These are phyloP conservation scores for Lydus trimaculatus DNA, from an alignment of 2,888 invertebrate genomes.

Conservation along the genomic window DNA sequence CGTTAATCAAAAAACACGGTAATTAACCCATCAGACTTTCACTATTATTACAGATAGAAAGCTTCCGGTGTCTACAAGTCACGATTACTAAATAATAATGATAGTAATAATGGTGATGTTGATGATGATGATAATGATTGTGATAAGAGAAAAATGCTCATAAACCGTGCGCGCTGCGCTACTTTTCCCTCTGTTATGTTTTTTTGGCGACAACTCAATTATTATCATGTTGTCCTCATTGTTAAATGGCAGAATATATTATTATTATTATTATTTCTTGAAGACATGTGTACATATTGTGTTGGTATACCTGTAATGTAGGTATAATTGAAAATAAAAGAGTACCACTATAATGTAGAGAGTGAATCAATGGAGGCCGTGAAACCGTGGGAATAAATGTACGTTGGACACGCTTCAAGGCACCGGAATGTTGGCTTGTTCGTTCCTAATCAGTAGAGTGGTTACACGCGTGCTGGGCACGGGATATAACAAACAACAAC, in stretches of 20 bases:
- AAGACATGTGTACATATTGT: too few species aligned
- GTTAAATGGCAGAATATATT: neutral
- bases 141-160: neutral
- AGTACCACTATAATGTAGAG: neutral
- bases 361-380: conserved; percentile 33
- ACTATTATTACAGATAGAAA: conserved; percentile 44
- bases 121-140: neutral
- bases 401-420: conserved; percentile 56
- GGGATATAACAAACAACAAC: conserved; percentile 37
- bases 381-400: conserved; percentile 54
- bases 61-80: conserved; percentile 44
- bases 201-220: neutral
- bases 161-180: neutral
- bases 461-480: conserved; percentile 55
- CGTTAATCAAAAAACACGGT: conserved; percentile 16
- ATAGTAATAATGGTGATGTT: neutral
- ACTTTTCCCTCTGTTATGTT: neutral
- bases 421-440: conserved; percentile 51
- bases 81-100: conserved; percentile 17
- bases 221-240: neutral
- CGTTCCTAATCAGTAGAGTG: conserved; percentile 45
- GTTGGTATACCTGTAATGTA: too few species aligned
- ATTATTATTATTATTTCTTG: neutral
- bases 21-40: conserved; percentile 36
- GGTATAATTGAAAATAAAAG: too few species aligned